These are phyloP conservation scores for Pocillopora verrucosa DNA, from an alignment of 64 coral and sea anemone species.

Conservation along the genomic window DNA sequence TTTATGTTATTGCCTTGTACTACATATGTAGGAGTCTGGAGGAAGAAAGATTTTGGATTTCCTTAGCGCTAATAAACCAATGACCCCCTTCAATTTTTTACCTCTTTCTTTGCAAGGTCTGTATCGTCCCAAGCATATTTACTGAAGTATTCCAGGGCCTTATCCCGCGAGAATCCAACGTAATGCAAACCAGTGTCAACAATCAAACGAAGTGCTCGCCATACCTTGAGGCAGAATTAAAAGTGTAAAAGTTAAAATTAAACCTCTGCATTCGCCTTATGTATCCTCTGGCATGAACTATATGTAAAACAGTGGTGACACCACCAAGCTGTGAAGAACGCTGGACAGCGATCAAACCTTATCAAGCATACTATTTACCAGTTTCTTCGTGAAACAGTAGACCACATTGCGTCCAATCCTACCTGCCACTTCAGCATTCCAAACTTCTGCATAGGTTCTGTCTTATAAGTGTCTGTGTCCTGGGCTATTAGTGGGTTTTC, in stretches of 20 bases:
- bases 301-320: neutral
- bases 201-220: conserved; percentile 56
- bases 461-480: conserved; percentile 65
- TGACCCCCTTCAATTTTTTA: neutral
- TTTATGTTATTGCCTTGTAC: too few species aligned
- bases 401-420: neutral
- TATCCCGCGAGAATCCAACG: conserved; percentile 18
- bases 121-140: conserved; percentile 54
- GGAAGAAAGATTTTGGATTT: too few species aligned
- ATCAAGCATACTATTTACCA: too few species aligned
- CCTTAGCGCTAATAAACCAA: too few species aligned
- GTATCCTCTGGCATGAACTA: neutral
- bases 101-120: conserved; percentile 56
- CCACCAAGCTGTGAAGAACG: too few species aligned
- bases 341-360: too few species aligned
- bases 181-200: conserved; percentile 64
- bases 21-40: too few species aligned
- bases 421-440: conserved; percentile 92
- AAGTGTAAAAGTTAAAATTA: neutral
- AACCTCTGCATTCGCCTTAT: neutral
- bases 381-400: too few species aligned
- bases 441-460: conserved; percentile 73
- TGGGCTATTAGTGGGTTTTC: conserved; percentile 73
- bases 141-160: conserved; percentile 45
- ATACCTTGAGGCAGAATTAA: conserved; percentile 25